Percentiles rank a stretch among this genome's conserved stretches.
These are phyloP conservation scores for Diaprepes abbreviatus DNA, from an alignment of 2,888 invertebrate species.

Conservation along the genomic window DNA sequence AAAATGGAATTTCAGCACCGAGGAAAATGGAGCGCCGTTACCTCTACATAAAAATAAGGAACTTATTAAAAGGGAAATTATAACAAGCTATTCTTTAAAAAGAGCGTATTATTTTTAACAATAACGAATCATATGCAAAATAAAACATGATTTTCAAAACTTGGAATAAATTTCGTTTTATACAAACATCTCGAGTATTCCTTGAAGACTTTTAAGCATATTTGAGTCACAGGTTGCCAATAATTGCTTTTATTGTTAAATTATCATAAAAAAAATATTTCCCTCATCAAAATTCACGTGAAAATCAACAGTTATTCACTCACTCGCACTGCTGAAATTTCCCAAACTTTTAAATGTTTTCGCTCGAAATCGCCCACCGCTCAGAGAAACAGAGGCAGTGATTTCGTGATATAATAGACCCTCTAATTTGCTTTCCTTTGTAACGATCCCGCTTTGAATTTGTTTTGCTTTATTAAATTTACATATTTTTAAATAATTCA, in stretches of 20 bases:
- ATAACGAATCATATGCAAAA: too few species aligned
- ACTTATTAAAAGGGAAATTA: too few species aligned
- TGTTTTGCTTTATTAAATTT: constrained; percentile 50
- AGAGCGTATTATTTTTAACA: too few species aligned
- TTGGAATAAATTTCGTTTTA: too few species aligned
- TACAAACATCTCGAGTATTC: too few species aligned
- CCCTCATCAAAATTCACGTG: neutral
- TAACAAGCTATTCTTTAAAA: too few species aligned
- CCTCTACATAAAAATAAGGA: too few species aligned
- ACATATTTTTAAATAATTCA: constrained; percentile 48
- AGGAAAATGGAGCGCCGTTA: too few species aligned
- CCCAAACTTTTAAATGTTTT: constrained; percentile 42
- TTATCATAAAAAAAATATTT: constrained; percentile 1
- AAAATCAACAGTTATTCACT: constrained; percentile 19
- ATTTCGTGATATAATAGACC: constrained; percentile 46
- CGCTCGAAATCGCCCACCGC: constrained; percentile 36
- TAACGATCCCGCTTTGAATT: constrained; percentile 46
- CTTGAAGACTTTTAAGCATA: too few species aligned
- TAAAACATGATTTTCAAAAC: too few species aligned
- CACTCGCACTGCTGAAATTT: constrained; percentile 28
- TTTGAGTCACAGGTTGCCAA: neutral
- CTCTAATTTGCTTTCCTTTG: constrained; percentile 46
- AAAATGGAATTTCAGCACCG: too few species aligned
- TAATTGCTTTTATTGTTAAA: constrained; percentile 2
- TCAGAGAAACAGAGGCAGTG: constrained; percentile 37